Conservation (phyloP, 2,888 invertebrate genomes). For the Macrophya annulata region DNA sequence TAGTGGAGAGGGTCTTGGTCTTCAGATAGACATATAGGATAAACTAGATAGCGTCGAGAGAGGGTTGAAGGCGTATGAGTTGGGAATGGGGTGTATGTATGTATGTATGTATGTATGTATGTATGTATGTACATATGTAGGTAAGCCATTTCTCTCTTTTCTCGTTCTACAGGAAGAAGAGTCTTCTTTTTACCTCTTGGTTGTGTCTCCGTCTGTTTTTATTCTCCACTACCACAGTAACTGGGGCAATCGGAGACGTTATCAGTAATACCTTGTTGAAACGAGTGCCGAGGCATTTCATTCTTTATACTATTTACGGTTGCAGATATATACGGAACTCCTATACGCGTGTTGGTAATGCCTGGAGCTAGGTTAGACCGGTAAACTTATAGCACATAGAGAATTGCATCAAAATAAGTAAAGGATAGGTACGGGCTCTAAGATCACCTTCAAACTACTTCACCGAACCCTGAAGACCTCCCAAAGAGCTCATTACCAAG, state of each 20-base stretch:
- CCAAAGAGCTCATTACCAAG: slow-evolving; percentile 30
- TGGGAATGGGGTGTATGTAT: background rate
- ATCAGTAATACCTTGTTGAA: slow-evolving; percentile 46
- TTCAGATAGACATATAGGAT: slow-evolving; percentile 34
- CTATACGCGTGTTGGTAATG: background rate
- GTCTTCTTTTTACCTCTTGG: background rate
- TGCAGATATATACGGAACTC: background rate
- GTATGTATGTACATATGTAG: background rate
- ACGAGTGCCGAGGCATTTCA: slow-evolving; percentile 12
- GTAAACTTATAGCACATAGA: slow-evolving; percentile 9
- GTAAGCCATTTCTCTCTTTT: slow-evolving; percentile 1
- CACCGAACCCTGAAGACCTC: slow-evolving; percentile 21
- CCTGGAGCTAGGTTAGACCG: background rate
- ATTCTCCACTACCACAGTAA: background rate
- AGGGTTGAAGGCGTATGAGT: slow-evolving; percentile 15
- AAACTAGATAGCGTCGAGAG: slow-evolving; percentile 25
- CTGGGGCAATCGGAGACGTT: slow-evolving; percentile 52
- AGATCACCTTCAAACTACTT: slow-evolving; percentile 37
- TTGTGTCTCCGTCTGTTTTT: slow-evolving; percentile 6
- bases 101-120: background rate
- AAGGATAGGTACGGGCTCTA: background rate
- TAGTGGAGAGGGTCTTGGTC: background rate
- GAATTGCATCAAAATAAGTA: slow-evolving; percentile 39
- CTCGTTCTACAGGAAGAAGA: background rate
- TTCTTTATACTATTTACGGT: slow-evolving; percentile 5